Conservation (phyloP, 2,888 invertebrate species). For the Drosophila incognita region DNA sequence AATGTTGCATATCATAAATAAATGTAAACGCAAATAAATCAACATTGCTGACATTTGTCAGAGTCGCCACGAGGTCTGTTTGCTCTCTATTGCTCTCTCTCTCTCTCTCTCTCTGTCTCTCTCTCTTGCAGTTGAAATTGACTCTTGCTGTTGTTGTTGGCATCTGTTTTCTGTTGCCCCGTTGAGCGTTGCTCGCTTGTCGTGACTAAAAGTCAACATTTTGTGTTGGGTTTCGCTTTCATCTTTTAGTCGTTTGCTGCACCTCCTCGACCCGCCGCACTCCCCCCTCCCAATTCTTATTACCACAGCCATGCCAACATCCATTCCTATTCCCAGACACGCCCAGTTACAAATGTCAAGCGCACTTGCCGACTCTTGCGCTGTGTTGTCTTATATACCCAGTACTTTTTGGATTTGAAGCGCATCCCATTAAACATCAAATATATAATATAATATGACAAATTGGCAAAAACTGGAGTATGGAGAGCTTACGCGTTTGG, state of each 20-base stretch:
- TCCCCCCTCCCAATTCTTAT: neutral
- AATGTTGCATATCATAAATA: constrained; percentile 81
- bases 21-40: constrained; percentile 78
- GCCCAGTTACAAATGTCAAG: constrained; percentile 55
- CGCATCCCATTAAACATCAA: too few species aligned
- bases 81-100: constrained; percentile 6
- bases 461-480: neutral
- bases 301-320: constrained; percentile 21
- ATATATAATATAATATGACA: neutral
- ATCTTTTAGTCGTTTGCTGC: constrained; percentile 33
- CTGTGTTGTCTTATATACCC: constrained; percentile 24
- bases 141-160: constrained; percentile 1
- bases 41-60: constrained; percentile 80
- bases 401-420: neutral
- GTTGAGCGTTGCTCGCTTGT: constrained; percentile 17
- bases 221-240: constrained; percentile 46
- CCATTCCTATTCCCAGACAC: constrained; percentile 28
- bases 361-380: constrained; percentile 33
- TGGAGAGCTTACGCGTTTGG: too few species aligned
- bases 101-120: neutral
- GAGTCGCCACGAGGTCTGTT: constrained; percentile 26
- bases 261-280: neutral
- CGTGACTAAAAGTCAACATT: constrained; percentile 11
- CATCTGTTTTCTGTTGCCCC: constrained; percentile 5
- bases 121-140: neutral